Evolutionary conservation across 2,113 vertebrate genomes (phyloP), one percentile per base, ranked within the genome.

Genomic region (Rhinogobius similis): DNA sequence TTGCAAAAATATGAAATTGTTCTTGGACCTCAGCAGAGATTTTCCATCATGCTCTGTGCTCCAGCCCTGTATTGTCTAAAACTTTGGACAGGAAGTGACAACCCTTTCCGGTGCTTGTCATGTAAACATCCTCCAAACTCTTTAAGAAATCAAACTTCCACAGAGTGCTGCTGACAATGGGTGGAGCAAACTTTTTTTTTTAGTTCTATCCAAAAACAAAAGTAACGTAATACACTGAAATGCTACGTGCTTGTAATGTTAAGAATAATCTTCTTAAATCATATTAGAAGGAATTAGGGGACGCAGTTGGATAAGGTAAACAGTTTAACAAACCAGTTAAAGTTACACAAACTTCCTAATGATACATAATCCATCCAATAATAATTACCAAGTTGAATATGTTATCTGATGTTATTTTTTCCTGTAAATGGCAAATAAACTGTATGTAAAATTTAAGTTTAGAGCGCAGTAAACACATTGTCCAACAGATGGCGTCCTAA

Each of bases 61-160:
- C 13, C 26, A 44, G 29, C 43, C 74, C 29, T 46, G 69, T 52
- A 66, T 52, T 76, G 36, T 77, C 65, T 75, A 23, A 62, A 77
- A 71, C 56, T 69, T 46, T 58, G 61, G 53, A 48, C 84, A 88
- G 91, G 91, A 92, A 92, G 77, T 66, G 32, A 81, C 81, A 59
- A 76, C 86, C 84, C 86, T 92, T 92, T 89, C 91, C 88, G 88
- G 86, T 71, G 81, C 26, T 12, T 71, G 62, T 82, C 43, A 71
- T 73, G 82, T 68, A 56, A 58, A 70, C 73, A 85, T 90, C 85
- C 83, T 83, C 39, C 23, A 69, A 46, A 21, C 41, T 5, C 65
- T 43, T 16, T 13, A 16, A 39, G 26, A 58, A 48, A 53, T 58
- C 18, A 46, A 63, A 72, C 70, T 18, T 76, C n/a, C 2, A 5